Evolutionary conservation across 2,113 vertebrate species (phyloP).

Genomic region (Psilopsiagon aurifrons): DNA sequence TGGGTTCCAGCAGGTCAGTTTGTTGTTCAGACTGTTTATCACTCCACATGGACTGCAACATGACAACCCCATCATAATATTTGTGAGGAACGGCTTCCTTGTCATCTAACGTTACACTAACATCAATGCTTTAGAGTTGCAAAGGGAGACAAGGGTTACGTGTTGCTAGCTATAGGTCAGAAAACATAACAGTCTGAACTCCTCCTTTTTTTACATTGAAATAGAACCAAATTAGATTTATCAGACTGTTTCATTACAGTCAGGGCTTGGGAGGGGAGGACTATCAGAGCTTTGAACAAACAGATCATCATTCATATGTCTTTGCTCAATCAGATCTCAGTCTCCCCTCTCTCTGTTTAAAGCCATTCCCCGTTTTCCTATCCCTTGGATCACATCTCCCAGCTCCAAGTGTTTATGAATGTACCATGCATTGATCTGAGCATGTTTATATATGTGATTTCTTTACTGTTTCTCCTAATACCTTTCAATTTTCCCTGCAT

Average conservation of each 20-base stretch:
- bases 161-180: background rate
- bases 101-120: background rate
- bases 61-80: constrained; percentile 24
- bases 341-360: background rate
- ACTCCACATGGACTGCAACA: background rate
- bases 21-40: background rate
- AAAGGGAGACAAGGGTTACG: background rate
- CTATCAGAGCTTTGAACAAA: background rate
- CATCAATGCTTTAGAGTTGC: background rate
- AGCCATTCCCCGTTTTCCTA: background rate
- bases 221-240: background rate
- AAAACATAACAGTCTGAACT: background rate
- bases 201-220: background rate
- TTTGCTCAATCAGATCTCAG: background rate
- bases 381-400: background rate
- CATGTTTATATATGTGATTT: background rate
- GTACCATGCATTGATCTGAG: background rate
- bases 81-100: constrained; percentile 8
- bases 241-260: background rate
- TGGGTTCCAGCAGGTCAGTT: background rate
- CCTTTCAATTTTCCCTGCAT: background rate
- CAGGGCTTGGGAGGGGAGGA: background rate
- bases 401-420: background rate
- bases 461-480: background rate
- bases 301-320: background rate